Base-by-base conservation (phyloP, 2,888 invertebrate genomes). In the Lasius platythorax region DNA sequence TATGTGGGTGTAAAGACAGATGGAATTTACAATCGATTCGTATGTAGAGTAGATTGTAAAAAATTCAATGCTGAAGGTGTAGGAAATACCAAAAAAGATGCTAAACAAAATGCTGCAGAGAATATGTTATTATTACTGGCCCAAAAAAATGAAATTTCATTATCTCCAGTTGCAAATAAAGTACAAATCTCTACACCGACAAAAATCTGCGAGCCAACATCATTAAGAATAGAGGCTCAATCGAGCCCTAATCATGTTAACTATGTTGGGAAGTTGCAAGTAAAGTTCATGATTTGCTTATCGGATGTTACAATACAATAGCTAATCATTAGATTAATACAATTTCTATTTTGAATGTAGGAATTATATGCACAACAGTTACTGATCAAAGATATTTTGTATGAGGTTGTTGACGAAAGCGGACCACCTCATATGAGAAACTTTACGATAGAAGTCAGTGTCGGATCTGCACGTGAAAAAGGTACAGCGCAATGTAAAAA, bases 81-180 rank as follows among this genome's bases (percentile, higher is more conserved):
- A 64, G 87, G 67, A 9, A 6, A 1, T 1, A 64, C 9, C 12
- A 89, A 89, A 68, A 89, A 88, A 33, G 46, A 85, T 12, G 89
- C 89, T 8, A 89, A 89, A 40, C 84, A 85, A 0, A 81, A 85
- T 30, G 89, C 89, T 23, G 89, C 89, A 0, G 3, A 18, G 12
- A 61, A 78, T 9, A 89, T 89, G 89, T 50, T 89, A 18, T 15
- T 0, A 11, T 33, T 82, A 15, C n/a, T 88, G 4, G 8, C 4
- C 5, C 0, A 15, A 46, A 3, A 43, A 18, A 37, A 33, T 33
- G 2, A 23, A 66, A 6, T 50, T 67, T 37, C 30, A 1, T 0
- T 33, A 33, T 15, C 63, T 75, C 11, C 64, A 75, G 15, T 33
- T 15, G 15, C 6, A 30, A 15, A 40, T 23, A 58, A 12, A 12